These are phyloP conservation scores for Tenthredo livida DNA, from an alignment of 2,888 invertebrate species.

Conservation along the genomic window DNA sequence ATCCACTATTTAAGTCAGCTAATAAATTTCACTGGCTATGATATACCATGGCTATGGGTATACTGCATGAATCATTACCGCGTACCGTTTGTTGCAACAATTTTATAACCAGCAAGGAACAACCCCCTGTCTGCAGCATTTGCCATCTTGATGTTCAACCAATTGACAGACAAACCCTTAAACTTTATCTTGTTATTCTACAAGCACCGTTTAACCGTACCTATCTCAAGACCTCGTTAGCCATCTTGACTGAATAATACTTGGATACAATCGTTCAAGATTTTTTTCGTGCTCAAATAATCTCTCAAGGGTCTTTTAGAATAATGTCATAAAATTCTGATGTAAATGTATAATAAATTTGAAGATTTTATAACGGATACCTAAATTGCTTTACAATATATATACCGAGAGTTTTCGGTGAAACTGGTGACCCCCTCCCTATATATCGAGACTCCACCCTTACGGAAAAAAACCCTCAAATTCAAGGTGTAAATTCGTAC, in stretches of 20 bases:
- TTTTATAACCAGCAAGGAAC: slow-evolving; percentile 21
- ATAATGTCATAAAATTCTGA: neutral
- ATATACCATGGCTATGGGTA: neutral
- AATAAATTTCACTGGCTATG: neutral
- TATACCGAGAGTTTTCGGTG: too few species aligned
- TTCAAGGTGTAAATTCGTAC: too few species aligned
- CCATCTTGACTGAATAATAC: neutral
- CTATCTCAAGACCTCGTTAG: neutral
- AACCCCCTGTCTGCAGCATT: neutral
- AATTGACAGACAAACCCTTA: slow-evolving; percentile 5
- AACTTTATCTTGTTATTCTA: neutral
- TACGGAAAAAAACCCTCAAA: too few species aligned
- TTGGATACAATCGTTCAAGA: neutral
- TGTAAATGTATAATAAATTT: neutral
- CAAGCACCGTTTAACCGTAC: neutral
- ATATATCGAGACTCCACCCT: too few species aligned
- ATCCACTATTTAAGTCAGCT: slow-evolving; percentile 21
- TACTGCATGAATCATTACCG: neutral
- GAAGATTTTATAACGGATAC: neutral
- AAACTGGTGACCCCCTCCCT: too few species aligned
- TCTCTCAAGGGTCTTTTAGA: neutral
- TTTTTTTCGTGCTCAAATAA: neutral
- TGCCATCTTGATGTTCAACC: neutral
- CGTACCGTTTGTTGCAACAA: neutral
- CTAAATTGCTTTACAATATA: too few species aligned